Evolutionary conservation across 2,113 vertebrate genomes (phyloP).

Genomic region (Nanger granti): DNA sequence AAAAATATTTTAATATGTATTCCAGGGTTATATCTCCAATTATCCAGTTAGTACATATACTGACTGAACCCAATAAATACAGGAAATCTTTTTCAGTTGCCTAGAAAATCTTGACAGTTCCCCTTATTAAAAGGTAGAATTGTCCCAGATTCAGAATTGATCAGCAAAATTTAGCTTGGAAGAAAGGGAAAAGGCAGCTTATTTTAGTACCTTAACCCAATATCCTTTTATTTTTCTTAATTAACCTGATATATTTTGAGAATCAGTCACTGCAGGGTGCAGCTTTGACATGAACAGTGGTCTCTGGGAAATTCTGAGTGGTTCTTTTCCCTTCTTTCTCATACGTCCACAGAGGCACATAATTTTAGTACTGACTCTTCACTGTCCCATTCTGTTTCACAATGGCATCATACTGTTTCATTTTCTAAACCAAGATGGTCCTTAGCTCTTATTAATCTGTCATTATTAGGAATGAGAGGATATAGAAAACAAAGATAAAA

Average conservation of each 20-base stretch:
- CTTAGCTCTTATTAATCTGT: neutral
- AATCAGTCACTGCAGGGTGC: neutral
- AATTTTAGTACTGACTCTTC: neutral
- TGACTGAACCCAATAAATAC: neutral
- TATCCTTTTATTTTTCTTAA: neutral
- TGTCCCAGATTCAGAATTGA: neutral
- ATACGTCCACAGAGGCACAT: neutral
- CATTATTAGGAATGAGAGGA: neutral
- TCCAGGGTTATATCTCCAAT: neutral
- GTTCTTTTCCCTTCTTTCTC: neutral
- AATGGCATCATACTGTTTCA: neutral
- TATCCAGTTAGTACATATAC: neutral
- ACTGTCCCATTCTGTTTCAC: neutral
- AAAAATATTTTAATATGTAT: neutral
- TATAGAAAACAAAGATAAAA: slow-evolving; percentile 4
- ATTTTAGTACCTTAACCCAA: neutral
- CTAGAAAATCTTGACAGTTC: neutral
- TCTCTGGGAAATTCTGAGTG: neutral
- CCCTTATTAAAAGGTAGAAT: neutral
- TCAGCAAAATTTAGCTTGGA: neutral
- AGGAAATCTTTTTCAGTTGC: slow-evolving; percentile 14
- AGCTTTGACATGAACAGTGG: neutral
- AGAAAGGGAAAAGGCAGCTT: neutral
- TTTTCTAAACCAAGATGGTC: neutral
- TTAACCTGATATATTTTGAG: neutral